Evolutionary conservation across 2,888 invertebrate species (phyloP).

Genomic region (Euproctis similis): DNA sequence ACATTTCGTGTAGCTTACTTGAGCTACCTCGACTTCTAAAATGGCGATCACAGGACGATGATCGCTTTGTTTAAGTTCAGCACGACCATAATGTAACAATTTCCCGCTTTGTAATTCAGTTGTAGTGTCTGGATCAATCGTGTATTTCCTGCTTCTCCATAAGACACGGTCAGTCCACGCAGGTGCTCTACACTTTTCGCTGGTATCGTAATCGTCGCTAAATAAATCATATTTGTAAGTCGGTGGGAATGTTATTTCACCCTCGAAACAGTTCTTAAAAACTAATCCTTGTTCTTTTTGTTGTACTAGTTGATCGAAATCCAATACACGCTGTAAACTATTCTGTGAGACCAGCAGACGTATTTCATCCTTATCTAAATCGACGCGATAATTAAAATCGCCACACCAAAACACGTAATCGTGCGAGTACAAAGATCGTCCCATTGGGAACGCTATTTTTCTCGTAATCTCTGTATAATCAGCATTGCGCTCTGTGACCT

Average conservation of each 20-base stretch:
- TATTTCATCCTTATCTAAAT: constrained; percentile 95
- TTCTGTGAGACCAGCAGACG: constrained; percentile 87
- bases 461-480: constrained; percentile 97
- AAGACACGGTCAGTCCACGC: constrained; percentile 99
- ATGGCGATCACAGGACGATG: constrained; percentile 96
- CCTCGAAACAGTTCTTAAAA: constrained; percentile 95
- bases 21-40: constrained; percentile 90
- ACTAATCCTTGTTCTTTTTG: constrained; percentile 88
- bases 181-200: constrained; percentile 96
- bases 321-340: constrained; percentile 84
- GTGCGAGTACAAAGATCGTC: constrained; percentile 92
- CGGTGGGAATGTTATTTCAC: constrained; percentile 92
- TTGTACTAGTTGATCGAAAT: constrained; percentile 90
- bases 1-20: constrained; percentile 85
- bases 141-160: constrained; percentile 88
- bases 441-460: constrained; percentile 94
- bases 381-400: constrained; percentile 98
- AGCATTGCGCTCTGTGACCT: constrained; percentile 94
- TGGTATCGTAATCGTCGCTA: constrained; percentile 99
- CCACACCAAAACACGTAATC: constrained; percentile 99
- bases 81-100: constrained; percentile 91
- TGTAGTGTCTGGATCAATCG: constrained; percentile 79
- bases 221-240: constrained; percentile 99
- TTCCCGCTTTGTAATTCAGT: constrained; percentile 85
- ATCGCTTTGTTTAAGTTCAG: constrained; percentile 97